phyloP scores from a whole-genome alignment of 1,140 invertebrate genomes.

The Drosophila bocqueti region DNA sequence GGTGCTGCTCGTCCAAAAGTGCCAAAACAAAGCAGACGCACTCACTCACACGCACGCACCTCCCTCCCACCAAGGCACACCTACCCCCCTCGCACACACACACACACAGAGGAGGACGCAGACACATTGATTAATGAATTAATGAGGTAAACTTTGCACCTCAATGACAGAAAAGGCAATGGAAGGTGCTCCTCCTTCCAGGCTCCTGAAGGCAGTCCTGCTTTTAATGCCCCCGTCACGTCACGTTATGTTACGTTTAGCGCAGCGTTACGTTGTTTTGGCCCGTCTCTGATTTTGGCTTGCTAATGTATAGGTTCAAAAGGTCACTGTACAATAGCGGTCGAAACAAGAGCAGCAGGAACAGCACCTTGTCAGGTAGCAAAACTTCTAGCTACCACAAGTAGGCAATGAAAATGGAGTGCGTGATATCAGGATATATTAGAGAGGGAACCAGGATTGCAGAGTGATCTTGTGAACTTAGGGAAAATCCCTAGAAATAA shows the following conservation, averaged over 20 bases:
- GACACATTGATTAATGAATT: slow-evolving; percentile 84
- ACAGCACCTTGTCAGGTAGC: neutral
- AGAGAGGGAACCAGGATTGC: neutral
- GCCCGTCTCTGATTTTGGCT: slow-evolving; percentile 66
- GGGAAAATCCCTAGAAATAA: neutral
- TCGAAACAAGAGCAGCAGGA: neutral
- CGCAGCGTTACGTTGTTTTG: slow-evolving; percentile 37
- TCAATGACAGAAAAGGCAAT: slow-evolving; percentile 77
- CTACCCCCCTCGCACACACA: slow-evolving; percentile 25
- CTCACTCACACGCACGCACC: slow-evolving; percentile 50
- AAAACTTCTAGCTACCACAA: neutral
- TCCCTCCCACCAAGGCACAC: slow-evolving; percentile 6
- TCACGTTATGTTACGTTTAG: slow-evolving; percentile 43
- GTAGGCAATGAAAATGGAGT: slow-evolving; percentile 7
- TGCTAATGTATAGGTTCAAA: slow-evolving; percentile 76
- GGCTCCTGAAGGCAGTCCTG: slow-evolving; percentile 30
- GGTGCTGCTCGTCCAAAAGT: slow-evolving; percentile 80
- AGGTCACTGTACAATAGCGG: slow-evolving; percentile 54
- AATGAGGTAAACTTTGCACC: slow-evolving; percentile 84
- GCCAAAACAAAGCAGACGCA: slow-evolving; percentile 81
- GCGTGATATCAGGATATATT: neutral
- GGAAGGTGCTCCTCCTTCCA: slow-evolving; percentile 22
- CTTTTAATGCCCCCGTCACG: slow-evolving; percentile 62
- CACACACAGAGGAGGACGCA: slow-evolving; percentile 48
- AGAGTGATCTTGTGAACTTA: neutral